These are phyloP conservation scores for Zaprionus lineosus DNA, from an alignment of 2,888 invertebrate genomes.

Conservation along the genomic window DNA sequence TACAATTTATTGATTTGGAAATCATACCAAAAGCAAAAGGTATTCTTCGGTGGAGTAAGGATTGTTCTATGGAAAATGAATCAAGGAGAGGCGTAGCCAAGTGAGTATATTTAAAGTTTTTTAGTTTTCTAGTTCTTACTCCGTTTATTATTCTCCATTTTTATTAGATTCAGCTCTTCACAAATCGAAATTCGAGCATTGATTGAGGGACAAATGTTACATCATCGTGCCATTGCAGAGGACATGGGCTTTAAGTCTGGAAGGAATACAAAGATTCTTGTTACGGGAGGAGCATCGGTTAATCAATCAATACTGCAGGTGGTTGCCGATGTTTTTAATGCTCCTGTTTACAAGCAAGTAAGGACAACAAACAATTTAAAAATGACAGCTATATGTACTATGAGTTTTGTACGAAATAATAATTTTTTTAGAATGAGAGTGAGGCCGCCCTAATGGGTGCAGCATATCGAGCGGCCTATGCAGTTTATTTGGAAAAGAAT, in stretches of 20 bases:
- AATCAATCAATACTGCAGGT: conserved; percentile 94
- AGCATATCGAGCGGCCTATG: conserved; percentile 88
- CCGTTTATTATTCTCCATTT: neutral
- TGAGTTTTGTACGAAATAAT: conserved; percentile 28
- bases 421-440: conserved; percentile 85
- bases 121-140: neutral
- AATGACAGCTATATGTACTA: no score
- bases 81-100: conserved; percentile 76
- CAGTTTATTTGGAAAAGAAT: conserved; percentile 79
- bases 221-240: conserved; percentile 90
- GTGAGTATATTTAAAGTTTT: conserved; percentile 49
- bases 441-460: conserved; percentile 95
- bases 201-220: conserved; percentile 96
- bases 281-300: conserved; percentile 96
- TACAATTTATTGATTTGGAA: conserved; percentile 84
- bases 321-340: conserved; percentile 95
- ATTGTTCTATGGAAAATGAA: conserved; percentile 78
- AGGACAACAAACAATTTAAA: no score
- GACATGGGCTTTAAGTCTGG: conserved; percentile 90
- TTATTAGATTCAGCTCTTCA: conserved; percentile 81
- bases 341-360: conserved; percentile 94
- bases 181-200: conserved; percentile 94
- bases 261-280: conserved; percentile 88
- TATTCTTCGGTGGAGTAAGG: conserved; percentile 87
- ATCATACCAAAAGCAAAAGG: conserved; percentile 87